Evolutionary conservation across 2,797 vertebrate genomes (phyloP).

Genomic region (Stomatorhinus walkeri): DNA sequence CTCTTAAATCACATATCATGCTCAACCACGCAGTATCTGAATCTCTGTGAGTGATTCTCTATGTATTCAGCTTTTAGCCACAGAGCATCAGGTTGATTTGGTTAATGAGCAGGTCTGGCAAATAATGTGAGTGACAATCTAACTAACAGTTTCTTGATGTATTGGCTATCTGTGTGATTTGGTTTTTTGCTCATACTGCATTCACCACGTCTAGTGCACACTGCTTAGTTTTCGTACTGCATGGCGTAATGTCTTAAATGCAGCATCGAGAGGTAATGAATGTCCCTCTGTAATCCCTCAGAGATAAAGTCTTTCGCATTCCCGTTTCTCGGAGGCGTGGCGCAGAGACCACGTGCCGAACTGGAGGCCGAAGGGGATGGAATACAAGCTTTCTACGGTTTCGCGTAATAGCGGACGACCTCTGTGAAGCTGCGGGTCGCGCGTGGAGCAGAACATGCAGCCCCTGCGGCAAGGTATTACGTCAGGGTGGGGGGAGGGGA

Average conservation of each 20-base stretch:
- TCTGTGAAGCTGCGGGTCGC: background rate
- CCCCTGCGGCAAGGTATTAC: background rate
- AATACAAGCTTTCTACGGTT: slow-evolving; percentile 39
- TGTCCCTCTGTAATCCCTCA: background rate
- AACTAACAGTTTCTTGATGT: background rate
- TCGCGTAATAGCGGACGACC: slow-evolving; percentile 21
- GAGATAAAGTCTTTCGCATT: background rate
- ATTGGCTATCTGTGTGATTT: background rate
- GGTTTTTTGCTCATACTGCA: background rate
- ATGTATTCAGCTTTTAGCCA: background rate
- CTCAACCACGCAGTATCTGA: background rate
- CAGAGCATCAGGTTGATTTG: background rate
- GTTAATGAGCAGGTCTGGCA: background rate
- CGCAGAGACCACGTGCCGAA: slow-evolving; percentile 19
- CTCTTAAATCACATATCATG: background rate
- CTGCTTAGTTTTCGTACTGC: background rate
- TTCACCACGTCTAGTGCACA: background rate
- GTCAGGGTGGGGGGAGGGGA: background rate
- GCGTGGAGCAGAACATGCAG: background rate
- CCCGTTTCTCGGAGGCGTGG: slow-evolving; percentile 20
- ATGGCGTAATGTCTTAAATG: background rate
- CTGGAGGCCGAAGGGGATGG: slow-evolving; percentile 60
- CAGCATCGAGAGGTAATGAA: background rate
- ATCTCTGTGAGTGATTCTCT: background rate
- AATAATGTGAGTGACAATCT: background rate